phyloP scores from a whole-genome alignment of 1,140 invertebrate species.

The Aethina tumida region DNA sequence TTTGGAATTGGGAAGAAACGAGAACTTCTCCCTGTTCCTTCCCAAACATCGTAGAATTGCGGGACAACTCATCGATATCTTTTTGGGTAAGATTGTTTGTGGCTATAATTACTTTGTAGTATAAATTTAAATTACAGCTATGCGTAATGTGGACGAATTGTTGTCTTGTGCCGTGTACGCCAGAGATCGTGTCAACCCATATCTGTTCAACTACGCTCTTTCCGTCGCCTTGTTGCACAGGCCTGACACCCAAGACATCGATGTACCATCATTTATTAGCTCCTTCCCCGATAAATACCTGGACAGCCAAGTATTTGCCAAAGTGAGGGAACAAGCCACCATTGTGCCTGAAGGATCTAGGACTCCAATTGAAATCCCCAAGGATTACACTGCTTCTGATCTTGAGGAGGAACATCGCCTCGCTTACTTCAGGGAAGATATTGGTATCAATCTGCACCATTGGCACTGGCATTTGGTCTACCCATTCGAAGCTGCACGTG shows the following conservation, averaged over 20 bases:
- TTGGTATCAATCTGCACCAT: conserved; percentile 64
- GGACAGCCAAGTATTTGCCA: conserved; percentile 56
- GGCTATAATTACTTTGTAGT: too few species aligned
- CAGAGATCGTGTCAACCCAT: conserved; percentile 63
- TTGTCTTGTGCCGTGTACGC: conserved; percentile 58
- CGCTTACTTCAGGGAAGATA: conserved; percentile 55
- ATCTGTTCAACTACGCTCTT: conserved; percentile 66
- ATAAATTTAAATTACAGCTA: conserved; percentile 38
- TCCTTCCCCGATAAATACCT: conserved; percentile 71
- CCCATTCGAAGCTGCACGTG: conserved; percentile 51
- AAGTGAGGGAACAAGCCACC: conserved; percentile 56
- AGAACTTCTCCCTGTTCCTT: conserved; percentile 66
- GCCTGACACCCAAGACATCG: conserved; percentile 59
- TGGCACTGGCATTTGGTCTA: conserved; percentile 83
- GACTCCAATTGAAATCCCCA: conserved; percentile 49
- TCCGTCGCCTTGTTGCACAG: conserved; percentile 68
- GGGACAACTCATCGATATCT: conserved; percentile 58
- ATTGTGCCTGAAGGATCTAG: conserved; percentile 51
- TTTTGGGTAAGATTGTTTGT: conserved; percentile 44
- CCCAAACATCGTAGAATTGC: conserved; percentile 60
- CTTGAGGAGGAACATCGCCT: conserved; percentile 53
- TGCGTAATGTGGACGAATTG: conserved; percentile 60
- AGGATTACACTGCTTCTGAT: conserved; percentile 56
- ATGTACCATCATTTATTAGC: conserved; percentile 58
- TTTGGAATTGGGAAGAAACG: conserved; percentile 52